phyloP scores from a whole-genome alignment of 2,888 invertebrate species.

The Thysanoteuthis rhombus region DNA sequence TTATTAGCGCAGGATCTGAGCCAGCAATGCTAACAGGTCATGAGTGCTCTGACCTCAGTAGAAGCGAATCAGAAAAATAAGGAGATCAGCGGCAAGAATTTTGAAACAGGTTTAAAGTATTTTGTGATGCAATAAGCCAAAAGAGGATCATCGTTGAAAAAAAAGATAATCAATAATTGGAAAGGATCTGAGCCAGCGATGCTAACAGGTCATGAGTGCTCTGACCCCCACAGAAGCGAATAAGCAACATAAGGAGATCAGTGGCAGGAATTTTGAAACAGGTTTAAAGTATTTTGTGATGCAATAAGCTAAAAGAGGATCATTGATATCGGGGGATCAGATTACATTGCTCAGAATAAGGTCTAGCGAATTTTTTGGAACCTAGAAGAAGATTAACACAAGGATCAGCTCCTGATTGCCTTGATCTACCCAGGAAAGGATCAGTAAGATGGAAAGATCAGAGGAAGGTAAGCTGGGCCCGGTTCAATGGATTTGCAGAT shows the following conservation, averaged over 20 bases:
- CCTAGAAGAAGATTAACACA: neutral
- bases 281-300: neutral
- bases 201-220: slow-evolving; percentile 12
- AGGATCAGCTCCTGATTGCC: neutral
- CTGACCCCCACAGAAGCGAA: neutral
- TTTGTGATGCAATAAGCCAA: neutral
- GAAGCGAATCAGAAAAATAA: neutral
- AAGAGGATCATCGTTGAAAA: slow-evolving; percentile 12
- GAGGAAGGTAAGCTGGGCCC: neutral
- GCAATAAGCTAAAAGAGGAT: neutral
- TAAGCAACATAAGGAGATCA: neutral
- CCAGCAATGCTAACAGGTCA: neutral
- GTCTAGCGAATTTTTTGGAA: neutral
- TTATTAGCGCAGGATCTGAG: neutral
- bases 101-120: neutral
- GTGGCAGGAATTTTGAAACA: neutral
- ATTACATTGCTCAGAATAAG: neutral
- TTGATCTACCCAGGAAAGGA: neutral
- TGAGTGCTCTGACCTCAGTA: neutral
- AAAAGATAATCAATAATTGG: no score
- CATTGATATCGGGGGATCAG: neutral
- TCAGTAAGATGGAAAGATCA: neutral
- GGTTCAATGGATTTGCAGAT: neutral
- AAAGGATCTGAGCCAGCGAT: neutral
- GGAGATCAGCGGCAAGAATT: neutral